These are phyloP conservation scores for Sander lucioperca DNA, from an alignment of 2,113 vertebrate species.

Conservation along the genomic window DNA sequence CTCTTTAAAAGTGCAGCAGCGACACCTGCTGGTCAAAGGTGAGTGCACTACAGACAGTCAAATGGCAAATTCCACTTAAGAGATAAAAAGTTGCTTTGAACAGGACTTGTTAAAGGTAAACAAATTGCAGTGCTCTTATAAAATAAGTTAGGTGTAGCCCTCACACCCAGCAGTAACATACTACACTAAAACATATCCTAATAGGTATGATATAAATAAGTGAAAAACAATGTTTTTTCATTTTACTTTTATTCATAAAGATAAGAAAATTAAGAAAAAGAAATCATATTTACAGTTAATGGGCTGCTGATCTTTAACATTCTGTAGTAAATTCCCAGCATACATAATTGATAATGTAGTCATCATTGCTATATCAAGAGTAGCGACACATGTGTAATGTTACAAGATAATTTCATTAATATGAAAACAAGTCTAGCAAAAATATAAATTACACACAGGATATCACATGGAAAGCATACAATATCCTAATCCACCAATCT, in stretches of 20 bases:
- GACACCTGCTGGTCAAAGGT: constrained; percentile 38
- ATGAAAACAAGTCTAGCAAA: constrained; percentile 38
- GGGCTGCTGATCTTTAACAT: constrained; percentile 25
- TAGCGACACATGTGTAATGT: constrained; percentile 22
- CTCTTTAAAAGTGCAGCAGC: background rate
- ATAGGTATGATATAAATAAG: background rate
- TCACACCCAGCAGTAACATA: background rate
- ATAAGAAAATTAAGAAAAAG: constrained; percentile 60
- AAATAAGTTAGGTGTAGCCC: background rate
- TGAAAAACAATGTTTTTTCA: constrained; percentile 4
- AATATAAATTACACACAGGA: constrained; percentile 60
- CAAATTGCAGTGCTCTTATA: background rate
- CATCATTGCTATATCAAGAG: constrained; percentile 29
- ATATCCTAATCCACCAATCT: constrained; percentile 18
- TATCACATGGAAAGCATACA: constrained; percentile 37
- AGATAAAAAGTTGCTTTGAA: background rate
- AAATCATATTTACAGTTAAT: constrained; percentile 71
- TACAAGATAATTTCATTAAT: constrained; percentile 46
- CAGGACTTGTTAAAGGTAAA: background rate
- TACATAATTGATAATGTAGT: constrained; percentile 29
- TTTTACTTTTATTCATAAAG: constrained; percentile 66
- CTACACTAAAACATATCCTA: background rate
- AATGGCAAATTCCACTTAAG: background rate
- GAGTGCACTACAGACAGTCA: background rate
- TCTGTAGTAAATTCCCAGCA: constrained; percentile 11